Percentiles rank a stretch among this genome's conserved stretches.
phyloP scores from a whole-genome alignment of 2,888 invertebrate genomes.

The Acanthopleura granulata region DNA sequence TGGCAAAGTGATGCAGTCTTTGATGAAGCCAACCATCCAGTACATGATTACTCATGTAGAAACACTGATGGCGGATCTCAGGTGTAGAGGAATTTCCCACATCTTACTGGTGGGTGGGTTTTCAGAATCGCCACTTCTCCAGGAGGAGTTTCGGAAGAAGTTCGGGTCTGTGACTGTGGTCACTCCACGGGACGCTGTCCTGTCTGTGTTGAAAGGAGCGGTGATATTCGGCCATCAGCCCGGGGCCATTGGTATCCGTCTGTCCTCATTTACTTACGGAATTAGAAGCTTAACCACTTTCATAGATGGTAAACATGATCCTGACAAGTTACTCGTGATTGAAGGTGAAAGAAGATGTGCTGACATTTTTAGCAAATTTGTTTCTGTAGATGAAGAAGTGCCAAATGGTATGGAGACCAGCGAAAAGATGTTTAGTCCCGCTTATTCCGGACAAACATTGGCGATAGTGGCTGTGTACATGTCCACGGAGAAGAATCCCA shows the following conservation, averaged over 20 bases:
- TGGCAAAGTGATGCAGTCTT: neutral
- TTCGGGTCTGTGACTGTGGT: conserved; percentile 24
- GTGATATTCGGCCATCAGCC: conserved; percentile 30
- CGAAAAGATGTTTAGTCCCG: neutral
- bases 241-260: conserved; percentile 27
- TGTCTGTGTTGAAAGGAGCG: conserved; percentile 25
- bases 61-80: conserved; percentile 14
- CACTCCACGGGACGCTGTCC: conserved; percentile 29
- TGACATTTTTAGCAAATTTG: neutral
- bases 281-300: conserved; percentile 17
- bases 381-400: neutral
- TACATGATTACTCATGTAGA: conserved; percentile 20
- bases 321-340: conserved; percentile 19
- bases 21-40: conserved; percentile 23
- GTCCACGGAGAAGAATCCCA: conserved; percentile 25
- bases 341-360: neutral
- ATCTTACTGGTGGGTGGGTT: conserved; percentile 22
- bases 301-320: conserved; percentile 22
- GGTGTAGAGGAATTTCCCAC: conserved; percentile 14
- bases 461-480: conserved; percentile 24
- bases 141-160: conserved; percentile 20
- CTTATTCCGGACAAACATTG: conserved; percentile 3
- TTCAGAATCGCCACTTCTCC: conserved; percentile 32
- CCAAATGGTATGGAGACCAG: neutral
- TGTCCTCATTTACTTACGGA: conserved; percentile 30